These are phyloP conservation scores for Rhinogobio ventralis DNA, from an alignment of 2,797 vertebrate genomes.

Conservation along the genomic window DNA sequence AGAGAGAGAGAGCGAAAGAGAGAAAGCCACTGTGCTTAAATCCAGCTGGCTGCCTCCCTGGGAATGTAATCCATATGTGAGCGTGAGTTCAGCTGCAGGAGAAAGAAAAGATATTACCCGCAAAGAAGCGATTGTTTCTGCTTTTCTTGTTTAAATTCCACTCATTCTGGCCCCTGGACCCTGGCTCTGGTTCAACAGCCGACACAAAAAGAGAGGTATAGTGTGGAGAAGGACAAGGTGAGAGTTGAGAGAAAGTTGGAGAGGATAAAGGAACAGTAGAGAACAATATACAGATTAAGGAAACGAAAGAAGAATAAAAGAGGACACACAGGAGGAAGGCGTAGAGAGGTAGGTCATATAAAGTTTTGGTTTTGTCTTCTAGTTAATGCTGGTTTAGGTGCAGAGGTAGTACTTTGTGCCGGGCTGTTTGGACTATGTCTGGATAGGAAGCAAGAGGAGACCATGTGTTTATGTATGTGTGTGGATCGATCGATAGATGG, in stretches of 20 bases:
- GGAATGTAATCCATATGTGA: slow-evolving; percentile 72
- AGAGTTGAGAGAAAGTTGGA: slow-evolving; percentile 39
- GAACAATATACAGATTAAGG: slow-evolving; percentile 8
- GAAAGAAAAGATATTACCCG: slow-evolving; percentile 62
- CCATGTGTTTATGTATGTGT: slow-evolving; percentile 49
- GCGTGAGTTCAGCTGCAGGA: slow-evolving; percentile 57
- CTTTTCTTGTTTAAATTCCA: slow-evolving; percentile 69
- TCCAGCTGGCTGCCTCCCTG: slow-evolving; percentile 63
- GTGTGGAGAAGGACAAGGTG: slow-evolving; percentile 31
- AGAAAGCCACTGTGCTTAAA: slow-evolving; percentile 53
- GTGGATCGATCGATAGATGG: slow-evolving; percentile 23
- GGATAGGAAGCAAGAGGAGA: slow-evolving; percentile 40
- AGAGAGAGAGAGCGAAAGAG: slow-evolving; percentile 26
- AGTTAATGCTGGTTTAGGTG: slow-evolving; percentile 19
- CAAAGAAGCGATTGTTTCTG: slow-evolving; percentile 67
- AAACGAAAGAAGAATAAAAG: slow-evolving; percentile 31
- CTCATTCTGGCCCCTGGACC: slow-evolving; percentile 65
- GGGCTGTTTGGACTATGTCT: slow-evolving; percentile 41
- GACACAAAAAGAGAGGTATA: slow-evolving; percentile 40
- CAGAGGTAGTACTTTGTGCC: slow-evolving; percentile 25
- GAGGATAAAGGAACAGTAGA: slow-evolving; percentile 10
- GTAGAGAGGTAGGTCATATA: slow-evolving; percentile 55
- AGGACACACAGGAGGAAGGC: slow-evolving; percentile 44
- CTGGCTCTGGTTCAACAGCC: slow-evolving; percentile 58
- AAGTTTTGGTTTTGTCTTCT: slow-evolving; percentile 16